Base-by-base conservation (phyloP, 2,113 vertebrate genomes). In the Brachypodius melanocephalos region DNA sequence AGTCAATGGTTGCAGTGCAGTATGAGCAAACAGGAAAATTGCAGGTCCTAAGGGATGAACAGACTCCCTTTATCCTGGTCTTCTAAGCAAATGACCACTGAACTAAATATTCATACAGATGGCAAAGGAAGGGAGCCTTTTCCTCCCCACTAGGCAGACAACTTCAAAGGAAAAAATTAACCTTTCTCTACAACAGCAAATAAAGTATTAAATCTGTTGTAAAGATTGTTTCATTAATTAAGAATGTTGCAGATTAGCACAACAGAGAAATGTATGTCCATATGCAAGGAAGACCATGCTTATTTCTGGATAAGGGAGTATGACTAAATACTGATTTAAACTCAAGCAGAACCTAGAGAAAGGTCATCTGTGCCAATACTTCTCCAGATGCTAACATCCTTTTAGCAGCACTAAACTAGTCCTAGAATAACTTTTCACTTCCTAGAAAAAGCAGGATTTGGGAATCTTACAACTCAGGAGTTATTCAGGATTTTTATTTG, bases 21-120 rank as follows among this genome's bases (percentile, higher is more conserved):
- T 85, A 75, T 38, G 58, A 5, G 5, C 1, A 61, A 95, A 59
- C 31, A 59, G 69, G 75, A 92, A 62, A 88, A 36, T 74, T 49
- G 31, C 59, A 94, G 95, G 87, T 94, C 62, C 78, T 66, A 63
- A 69, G 10, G 77, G 78, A 90, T 36, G 76, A 91, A 72, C 76
- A 90, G 89, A 89, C 58, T 32, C 14, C 17, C 34, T 62, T 63
- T n/a, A 18, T 7, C 15, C 28, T 10, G 38, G 17, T 49, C 61
- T 54, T 85, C 36, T 66, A 71, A 85, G 38, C 61, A 74, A 63
- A 66, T 19, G 48, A 48, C 51, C 49, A 80, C 85, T 96, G 83
- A 83, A 84, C 38, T 89, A 84, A 95, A 32, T 19, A 52, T 90
- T 84, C 38, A 29, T 26, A 32, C 25, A 88, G 73, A 61, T 4